A percentile compares a stretch with the other conserved stretches of the same genome.
Conservation (phyloP, 2,888 invertebrate genomes). For the Pocota personata region DNA sequence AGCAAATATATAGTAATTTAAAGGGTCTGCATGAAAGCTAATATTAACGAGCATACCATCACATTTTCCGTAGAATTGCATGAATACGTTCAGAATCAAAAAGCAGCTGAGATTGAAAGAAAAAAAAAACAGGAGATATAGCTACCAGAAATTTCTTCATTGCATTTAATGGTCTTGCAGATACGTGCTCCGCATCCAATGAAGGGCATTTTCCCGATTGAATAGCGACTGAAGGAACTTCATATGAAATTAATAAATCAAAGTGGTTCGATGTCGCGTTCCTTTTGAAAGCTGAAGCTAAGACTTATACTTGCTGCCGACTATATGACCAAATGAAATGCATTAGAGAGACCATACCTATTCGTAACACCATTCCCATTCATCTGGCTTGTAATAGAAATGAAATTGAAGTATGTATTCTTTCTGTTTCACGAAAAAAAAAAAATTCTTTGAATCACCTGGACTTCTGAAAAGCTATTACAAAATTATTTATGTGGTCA, state of each 20-base stretch:
- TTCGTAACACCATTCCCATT: background rate
- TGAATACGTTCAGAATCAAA: background rate
- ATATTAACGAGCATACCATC: slow-evolving; percentile 18
- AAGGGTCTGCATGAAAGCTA: too few relatives aligned
- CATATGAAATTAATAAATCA: slow-evolving; percentile 64
- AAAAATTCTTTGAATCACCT: too few relatives aligned
- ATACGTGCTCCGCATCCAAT: slow-evolving; percentile 47
- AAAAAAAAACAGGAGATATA: background rate
- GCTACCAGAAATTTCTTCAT: slow-evolving; percentile 21
- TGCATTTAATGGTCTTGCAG: slow-evolving; percentile 51
- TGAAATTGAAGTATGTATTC: too few relatives aligned
- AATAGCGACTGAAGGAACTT: slow-evolving; percentile 13
- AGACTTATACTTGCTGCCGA: too few relatives aligned
- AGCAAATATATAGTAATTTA: too few relatives aligned
- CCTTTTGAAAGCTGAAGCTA: background rate
- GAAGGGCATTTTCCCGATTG: slow-evolving; percentile 21
- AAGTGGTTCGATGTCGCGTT: slow-evolving; percentile 38
- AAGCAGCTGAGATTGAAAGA: slow-evolving; percentile 41
- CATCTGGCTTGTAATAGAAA: background rate
- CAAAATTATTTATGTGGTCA: too few relatives aligned
- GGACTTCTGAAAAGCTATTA: too few relatives aligned
- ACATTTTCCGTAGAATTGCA: slow-evolving; percentile 7
- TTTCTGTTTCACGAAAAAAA: too few relatives aligned
- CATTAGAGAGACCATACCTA: background rate
- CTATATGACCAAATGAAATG: slow-evolving; percentile 20